Evolutionary conservation across 2,797 vertebrate species (phyloP), one percentile per base, ranked within the genome.

Genomic region (Loris lydekkerianus): DNA sequence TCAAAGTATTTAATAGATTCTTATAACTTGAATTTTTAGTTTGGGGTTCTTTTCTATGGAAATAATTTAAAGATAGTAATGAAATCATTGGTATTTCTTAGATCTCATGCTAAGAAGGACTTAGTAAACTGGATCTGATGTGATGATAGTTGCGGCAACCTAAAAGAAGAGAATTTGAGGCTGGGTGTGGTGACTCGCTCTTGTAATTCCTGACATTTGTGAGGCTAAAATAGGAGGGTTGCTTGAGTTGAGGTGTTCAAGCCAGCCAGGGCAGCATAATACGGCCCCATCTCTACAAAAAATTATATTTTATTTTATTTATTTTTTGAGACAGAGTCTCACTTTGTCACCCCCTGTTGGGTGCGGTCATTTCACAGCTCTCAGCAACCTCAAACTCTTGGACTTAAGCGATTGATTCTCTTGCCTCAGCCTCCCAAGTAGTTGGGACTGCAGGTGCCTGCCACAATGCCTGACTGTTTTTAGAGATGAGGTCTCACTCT

Each of bases 11-110:
- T 83, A 73, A 60, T 73, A 76, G 60, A 53, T n/a, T 87, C 40
- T 70, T 46, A 3, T 46, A n/a, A 40, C 76, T 89, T 91, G 29
- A 80, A 73, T 65, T 97, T 89, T 87, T 92, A 89, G 67, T 70
- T 77, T 43, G 15, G 49, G 21, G 10, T 8, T 27, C 4, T 78
- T 96, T 93, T 89, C 80, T 89, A 5, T 93, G 11, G 49, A 91
- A 73, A 34, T 76, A 78, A 82, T n/a, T 1, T 46, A 11, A 89
- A 31, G 2, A 21, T 80, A 78, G 21, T 89, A 88, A 63, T 89
- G 25, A 70, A 87, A 31, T 77, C 65, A 31, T 61, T 89, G 31
- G 1, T 43, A 31, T 53, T 76, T 90, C 56, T 86, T 76, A 63
- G 67, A 63, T 83, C 73, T 73, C 34, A 10, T 49, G n/a, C 75